Conservation (phyloP, 2,888 invertebrate species). For the Dolichopus griseipennis region DNA sequence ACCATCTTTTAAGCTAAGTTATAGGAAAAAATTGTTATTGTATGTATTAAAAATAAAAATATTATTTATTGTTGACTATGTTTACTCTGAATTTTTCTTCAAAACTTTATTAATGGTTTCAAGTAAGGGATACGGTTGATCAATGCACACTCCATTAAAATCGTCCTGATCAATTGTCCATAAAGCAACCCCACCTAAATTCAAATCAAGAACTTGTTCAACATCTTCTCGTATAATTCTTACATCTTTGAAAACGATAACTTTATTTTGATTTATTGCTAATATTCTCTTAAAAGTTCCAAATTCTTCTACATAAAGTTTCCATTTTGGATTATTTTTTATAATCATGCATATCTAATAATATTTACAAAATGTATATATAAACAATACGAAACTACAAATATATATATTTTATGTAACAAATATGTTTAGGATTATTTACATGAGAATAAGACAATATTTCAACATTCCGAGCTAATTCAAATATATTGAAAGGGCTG, state of each 20-base stretch:
- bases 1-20: too few species aligned
- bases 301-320: not conserved
- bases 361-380: not conserved
- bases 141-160: not conserved
- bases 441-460: not conserved
- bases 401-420: too few species aligned
- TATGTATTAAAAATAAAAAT: too few species aligned
- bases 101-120: not conserved
- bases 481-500: not conserved
- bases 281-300: not conserved
- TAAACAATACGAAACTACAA: too few species aligned
- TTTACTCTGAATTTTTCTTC: not conserved
- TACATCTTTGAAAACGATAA: not conserved
- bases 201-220: not conserved
- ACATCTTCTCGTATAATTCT: not conserved
- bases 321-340: not conserved
- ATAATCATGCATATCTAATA: not conserved
- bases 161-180: not conserved
- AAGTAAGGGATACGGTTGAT: not conserved
- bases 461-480: not conserved
- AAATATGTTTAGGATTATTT: not conserved
- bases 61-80: too few species aligned
- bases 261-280: not conserved
- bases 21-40: too few species aligned
- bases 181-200: not conserved